Conservation (phyloP, 2,113 vertebrate species). For the Bujurquina vittata region DNA sequence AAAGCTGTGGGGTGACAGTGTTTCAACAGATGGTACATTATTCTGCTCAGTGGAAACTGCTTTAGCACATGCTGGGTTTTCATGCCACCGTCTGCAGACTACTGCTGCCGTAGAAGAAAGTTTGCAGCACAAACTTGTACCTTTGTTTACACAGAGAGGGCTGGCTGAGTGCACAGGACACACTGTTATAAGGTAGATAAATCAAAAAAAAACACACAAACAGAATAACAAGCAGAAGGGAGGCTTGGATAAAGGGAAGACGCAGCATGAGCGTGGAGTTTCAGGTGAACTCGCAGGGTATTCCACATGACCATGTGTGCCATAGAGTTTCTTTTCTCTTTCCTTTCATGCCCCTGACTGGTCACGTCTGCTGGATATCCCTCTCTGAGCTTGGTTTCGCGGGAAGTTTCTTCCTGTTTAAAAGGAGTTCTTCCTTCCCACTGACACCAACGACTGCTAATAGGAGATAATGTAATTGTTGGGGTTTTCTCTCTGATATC, state of each 20-base stretch:
- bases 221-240: background rate
- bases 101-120: conserved; percentile 31
- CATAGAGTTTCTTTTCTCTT: background rate
- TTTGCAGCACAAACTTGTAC: conserved; percentile 35
- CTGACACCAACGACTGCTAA: background rate
- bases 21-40: conserved; percentile 69
- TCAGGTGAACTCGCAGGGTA: background rate
- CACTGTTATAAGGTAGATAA: background rate
- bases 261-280: background rate
- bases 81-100: conserved; percentile 50
- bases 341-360: background rate
- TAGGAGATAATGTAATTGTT: background rate
- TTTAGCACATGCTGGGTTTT: conserved; percentile 44
- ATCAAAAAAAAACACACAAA: conserved; percentile 5
- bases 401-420: background rate
- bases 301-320: background rate
- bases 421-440: background rate
- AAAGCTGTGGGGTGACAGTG: conserved; percentile 47
- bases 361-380: background rate
- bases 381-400: background rate
- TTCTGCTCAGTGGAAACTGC: conserved; percentile 42
- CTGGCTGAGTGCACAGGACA: conserved; percentile 15
- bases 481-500: background rate
- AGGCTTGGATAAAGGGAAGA: background rate
- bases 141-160: conserved; percentile 20